phyloP scores from a whole-genome alignment of 2,888 invertebrate species.

The Sphaerophoria taeniata region DNA sequence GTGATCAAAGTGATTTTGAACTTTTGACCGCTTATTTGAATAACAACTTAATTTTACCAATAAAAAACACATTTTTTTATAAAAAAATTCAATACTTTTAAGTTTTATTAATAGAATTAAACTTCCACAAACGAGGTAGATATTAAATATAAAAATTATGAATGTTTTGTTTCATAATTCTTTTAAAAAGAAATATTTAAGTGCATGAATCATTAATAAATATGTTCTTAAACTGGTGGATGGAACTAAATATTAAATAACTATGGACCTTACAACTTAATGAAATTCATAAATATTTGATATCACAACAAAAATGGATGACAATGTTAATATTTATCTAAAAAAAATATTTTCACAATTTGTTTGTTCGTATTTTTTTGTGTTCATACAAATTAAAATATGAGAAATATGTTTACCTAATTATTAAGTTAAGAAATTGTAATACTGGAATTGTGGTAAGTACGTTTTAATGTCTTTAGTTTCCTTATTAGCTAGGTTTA shows the following conservation, averaged over 20 bases:
- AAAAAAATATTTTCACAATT: constrained; percentile 11
- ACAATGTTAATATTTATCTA: constrained; percentile 44
- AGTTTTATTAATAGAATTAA: no score
- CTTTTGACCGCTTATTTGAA: no score
- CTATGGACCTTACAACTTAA: constrained; percentile 13
- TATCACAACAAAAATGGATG: constrained; percentile 47
- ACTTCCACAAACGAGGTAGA: no score
- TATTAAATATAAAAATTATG: no score
- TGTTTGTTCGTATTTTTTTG: constrained; percentile 12
- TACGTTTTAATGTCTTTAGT: neutral
- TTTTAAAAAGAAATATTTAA: neutral
- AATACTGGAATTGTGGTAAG: constrained; percentile 55
- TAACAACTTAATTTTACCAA: no score
- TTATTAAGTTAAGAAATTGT: neutral
- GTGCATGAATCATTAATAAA: neutral
- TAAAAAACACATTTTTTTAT: no score
- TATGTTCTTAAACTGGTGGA: neutral
- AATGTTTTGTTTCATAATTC: neutral
- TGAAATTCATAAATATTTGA: constrained; percentile 32
- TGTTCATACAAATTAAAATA: neutral
- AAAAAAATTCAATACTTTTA: no score
- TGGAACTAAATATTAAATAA: constrained; percentile 9
- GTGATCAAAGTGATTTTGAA: no score
- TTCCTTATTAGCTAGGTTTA: constrained; percentile 12
- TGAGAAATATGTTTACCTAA: neutral